A percentile compares a stretch with the other conserved stretches of the same genome.
Evolutionary conservation across 2,113 vertebrate species (phyloP).

Genomic region (Choloepus hoffmanni): DNA sequence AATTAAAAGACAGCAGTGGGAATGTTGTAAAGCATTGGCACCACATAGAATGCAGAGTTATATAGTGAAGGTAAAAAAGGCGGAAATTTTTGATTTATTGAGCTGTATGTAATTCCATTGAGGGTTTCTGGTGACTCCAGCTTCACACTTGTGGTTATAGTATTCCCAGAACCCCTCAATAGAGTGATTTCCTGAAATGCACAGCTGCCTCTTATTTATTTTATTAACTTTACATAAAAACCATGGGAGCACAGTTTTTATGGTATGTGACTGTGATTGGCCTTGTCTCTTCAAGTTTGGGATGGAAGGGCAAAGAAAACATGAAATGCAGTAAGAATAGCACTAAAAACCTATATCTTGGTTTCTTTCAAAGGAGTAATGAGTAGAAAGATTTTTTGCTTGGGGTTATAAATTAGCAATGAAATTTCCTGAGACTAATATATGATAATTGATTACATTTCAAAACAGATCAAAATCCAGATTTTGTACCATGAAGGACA

Average conservation of each 20-base stretch:
- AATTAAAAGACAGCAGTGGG: conserved; percentile 64
- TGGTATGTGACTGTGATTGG: conserved; percentile 76
- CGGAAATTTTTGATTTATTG: conserved; percentile 77
- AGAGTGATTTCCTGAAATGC: conserved; percentile 80
- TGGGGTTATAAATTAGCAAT: conserved; percentile 64
- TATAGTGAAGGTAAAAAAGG: conserved; percentile 53
- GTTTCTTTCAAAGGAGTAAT: conserved; percentile 51
- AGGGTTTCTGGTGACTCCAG: conserved; percentile 79
- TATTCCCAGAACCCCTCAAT: conserved; percentile 76
- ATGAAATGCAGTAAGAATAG: conserved; percentile 60
- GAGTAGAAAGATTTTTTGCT: conserved; percentile 64
- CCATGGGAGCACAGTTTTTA: conserved; percentile 77
- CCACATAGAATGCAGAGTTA: neutral
- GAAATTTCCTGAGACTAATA: conserved; percentile 58
- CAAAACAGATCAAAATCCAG: conserved; percentile 73
- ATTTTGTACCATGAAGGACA: conserved; percentile 50
- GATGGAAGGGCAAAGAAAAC: conserved; percentile 33
- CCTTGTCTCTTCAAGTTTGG: conserved; percentile 78
- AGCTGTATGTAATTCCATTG: conserved; percentile 70
- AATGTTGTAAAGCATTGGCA: neutral
- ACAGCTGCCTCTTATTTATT: conserved; percentile 83
- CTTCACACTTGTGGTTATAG: conserved; percentile 80
- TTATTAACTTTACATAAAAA: conserved; percentile 84
- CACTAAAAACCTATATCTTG: conserved; percentile 60
- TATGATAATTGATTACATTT: conserved; percentile 74